These are phyloP conservation scores for Saguinus imperator DNA, from an alignment of 2,113 vertebrate species.

Conservation along the genomic window DNA sequence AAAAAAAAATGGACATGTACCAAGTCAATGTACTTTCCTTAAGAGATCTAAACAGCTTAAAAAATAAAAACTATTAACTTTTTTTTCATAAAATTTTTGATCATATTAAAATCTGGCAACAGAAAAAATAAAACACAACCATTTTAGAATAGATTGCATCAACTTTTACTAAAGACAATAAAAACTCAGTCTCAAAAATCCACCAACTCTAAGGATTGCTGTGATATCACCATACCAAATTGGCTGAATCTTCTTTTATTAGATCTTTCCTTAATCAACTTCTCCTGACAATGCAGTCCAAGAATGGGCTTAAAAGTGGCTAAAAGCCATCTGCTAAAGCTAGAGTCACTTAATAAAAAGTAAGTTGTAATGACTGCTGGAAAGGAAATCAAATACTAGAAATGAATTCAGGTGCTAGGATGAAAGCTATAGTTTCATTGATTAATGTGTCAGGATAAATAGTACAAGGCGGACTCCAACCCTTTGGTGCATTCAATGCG, in stretches of 20 bases:
- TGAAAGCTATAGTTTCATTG: constrained; percentile 76
- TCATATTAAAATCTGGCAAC: constrained; percentile 47
- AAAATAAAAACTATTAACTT: neutral
- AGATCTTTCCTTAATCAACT: constrained; percentile 68
- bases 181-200: constrained; percentile 59
- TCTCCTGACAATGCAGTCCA: constrained; percentile 56
- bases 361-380: constrained; percentile 73
- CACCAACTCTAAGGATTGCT: constrained; percentile 58
- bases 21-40: neutral
- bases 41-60: neutral
- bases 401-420: constrained; percentile 78
- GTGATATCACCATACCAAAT: constrained; percentile 60
- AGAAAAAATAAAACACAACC: constrained; percentile 74
- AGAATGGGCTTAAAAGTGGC: constrained; percentile 17
- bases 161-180: constrained; percentile 67
- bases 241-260: constrained; percentile 66
- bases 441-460: constrained; percentile 78
- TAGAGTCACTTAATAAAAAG: constrained; percentile 81
- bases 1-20: neutral
- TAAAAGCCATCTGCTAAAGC: constrained; percentile 73
- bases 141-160: constrained; percentile 67
- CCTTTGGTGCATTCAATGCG: constrained; percentile 44
- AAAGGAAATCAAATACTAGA: constrained; percentile 82
- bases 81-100: constrained; percentile 49
- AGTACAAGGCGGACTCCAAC: constrained; percentile 24